Base-by-base conservation (phyloP, 2,113 vertebrate genomes). In the Tapirus terrestris region DNA sequence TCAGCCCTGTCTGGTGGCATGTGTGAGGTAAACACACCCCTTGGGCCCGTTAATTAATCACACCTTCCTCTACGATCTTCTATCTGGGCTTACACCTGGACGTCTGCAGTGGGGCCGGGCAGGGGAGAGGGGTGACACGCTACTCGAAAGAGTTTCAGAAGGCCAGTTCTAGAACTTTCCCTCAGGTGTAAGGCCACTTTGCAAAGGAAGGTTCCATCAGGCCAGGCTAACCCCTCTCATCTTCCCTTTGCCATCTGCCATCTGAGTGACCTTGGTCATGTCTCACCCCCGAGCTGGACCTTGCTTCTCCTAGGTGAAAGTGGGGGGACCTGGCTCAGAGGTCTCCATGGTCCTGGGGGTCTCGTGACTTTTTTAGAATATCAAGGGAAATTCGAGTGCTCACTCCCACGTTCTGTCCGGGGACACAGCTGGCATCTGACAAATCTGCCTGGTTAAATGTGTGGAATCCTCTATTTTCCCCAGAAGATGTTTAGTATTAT, bases 331-430 rank as follows among this genome's bases (percentile, higher is more conserved):
- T 72, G 63, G 60, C 25, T 43, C 53, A 21, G 48, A 36, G 12
- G 80, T 13, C 58, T 68, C 65, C 33, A 3, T 2, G n/a, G n/a
- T 48, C 12, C 48, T 2, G 23, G 13, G 67, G 43, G n/a, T 31
- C 31, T 68, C 27, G 0, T 23, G 70, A 43, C 39, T 8, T 10
- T 51, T 75, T 17, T 29, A 31, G 43, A 51, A 11, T 31, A 63
- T 79, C 13, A 4, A 25, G 21, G 89, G n/a, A 39, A 56, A 31
- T 3, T 0, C 2, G 72, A 39, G 58, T 0, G 4, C 14, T 11
- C 8, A 0, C 16, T 21, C 11, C 2, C 86, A 10, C 0, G 1
- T 60, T 6, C 31, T 1, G 1, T 1, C 2, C 0, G 1, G 68
- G 77, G 33, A 17, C 33, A 25, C n/a, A 4, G 36, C 13, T 0